These are phyloP conservation scores for Aporophyla lueneburgensis DNA, from an alignment of 2,888 invertebrate species.

Conservation along the genomic window DNA sequence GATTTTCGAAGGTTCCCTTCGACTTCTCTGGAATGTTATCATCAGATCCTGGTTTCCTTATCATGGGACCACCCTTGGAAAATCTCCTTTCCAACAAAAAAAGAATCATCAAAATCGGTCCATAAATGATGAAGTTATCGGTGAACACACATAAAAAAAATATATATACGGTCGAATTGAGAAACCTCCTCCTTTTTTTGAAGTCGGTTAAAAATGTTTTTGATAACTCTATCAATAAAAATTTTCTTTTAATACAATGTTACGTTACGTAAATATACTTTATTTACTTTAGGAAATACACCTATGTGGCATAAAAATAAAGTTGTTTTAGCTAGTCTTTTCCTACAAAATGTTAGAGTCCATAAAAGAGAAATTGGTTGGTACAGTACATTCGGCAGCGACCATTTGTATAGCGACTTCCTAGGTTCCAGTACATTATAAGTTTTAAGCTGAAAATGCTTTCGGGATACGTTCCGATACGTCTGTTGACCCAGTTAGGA, in stretches of 20 bases:
- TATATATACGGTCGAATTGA: no score
- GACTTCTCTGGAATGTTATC: no score
- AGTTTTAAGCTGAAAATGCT: slow-evolving; percentile 60
- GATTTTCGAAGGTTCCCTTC: no score
- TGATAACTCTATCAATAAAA: background rate
- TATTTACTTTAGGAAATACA: background rate
- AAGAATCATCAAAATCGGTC: no score
- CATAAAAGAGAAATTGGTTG: slow-evolving; percentile 49
- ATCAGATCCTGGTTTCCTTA: no score
- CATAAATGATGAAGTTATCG: no score
- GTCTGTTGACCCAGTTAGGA: slow-evolving; percentile 56
- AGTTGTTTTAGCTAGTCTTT: background rate
- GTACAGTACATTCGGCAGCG: slow-evolving; percentile 13
- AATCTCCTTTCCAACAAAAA: no score
- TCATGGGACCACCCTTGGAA: no score
- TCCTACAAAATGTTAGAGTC: slow-evolving; percentile 12
- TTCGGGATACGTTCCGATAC: slow-evolving; percentile 50
- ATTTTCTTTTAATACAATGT: background rate
- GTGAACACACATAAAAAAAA: no score
- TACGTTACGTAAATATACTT: background rate
- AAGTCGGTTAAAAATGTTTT: no score
- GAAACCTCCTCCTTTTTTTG: no score
- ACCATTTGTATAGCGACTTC: slow-evolving; percentile 43
- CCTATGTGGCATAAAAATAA: slow-evolving; percentile 6
- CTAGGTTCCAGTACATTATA: slow-evolving; percentile 45